Conservation (phyloP, 2,888 invertebrate genomes). For the Ferrisia virgata region DNA sequence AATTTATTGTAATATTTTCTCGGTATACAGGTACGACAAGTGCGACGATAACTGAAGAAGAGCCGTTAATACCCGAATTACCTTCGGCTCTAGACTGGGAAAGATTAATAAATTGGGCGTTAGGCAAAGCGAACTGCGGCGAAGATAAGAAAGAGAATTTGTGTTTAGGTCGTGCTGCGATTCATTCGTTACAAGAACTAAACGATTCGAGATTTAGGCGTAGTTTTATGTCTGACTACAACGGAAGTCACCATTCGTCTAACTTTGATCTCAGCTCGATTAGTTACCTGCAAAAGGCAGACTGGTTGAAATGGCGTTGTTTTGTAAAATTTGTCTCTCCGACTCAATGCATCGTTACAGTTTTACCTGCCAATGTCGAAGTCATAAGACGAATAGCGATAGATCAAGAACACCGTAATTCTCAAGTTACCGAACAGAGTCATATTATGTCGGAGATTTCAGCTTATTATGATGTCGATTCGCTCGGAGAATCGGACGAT, state of each 20-base stretch:
- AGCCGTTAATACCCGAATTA: not conserved
- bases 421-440: not conserved
- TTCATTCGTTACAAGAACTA: not conserved
- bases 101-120: conserved; percentile 29
- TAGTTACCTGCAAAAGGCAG: not conserved
- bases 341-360: conserved; percentile 64
- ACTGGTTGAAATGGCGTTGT: conserved; percentile 60
- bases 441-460: not conserved
- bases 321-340: conserved; percentile 63
- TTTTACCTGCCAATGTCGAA: conserved; percentile 63
- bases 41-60: conserved; percentile 13
- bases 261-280: not conserved
- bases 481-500: not conserved
- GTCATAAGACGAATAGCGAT: conserved; percentile 52
- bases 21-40: not conserved
- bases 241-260: conserved; percentile 34
- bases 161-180: not conserved
- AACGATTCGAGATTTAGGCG: not conserved
- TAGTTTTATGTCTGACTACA: not conserved
- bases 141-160: not conserved
- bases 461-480: not conserved
- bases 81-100: conserved; percentile 31
- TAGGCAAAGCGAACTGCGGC: not conserved
- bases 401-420: conserved; percentile 46
- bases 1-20: conserved; percentile 1